Evolutionary conservation across 2,113 vertebrate genomes (phyloP), one percentile per base, ranked within the genome.

Genomic region (Pycnonotus jocosus): DNA sequence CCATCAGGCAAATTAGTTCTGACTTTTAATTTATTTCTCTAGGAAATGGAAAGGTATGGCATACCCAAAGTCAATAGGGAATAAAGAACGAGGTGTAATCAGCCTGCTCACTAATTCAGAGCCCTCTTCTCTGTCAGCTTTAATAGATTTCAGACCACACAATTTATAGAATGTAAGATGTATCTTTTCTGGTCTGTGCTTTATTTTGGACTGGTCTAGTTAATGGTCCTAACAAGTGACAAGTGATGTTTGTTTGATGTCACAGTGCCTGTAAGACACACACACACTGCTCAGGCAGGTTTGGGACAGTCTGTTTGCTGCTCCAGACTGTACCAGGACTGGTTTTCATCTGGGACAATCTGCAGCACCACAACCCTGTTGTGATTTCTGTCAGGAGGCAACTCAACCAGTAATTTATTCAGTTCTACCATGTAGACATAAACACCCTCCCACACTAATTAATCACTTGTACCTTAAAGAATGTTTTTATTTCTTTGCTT

Each of bases 21-120:
- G 99, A 99, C 99, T 99, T 99, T 99, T 99, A 99, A 99, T 99
- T 99, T 99, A 99, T 99, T 99, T 99, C 98, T 97, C 98, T 96
- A 98, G 99, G 99, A 99, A 99, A 99, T 99, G 98, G 99, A 99
- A 99, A 98, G 98, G 98, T 98, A 98, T 98, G 98, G 98, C 98
- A 98, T 98, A 98, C 98, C 98, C 98, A 98, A 98, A 99, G 99
- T 99, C 99, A 99, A 99, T 98, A 98, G 98, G 98, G 98, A 98
- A 98, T 98, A 97, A 98, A 98, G 98, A 97, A 98, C 95, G 97
- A 98, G 97, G 98, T 98, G 98, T 99, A 99, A 99, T 99, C 99
- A 99, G 98, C 96, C 98, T 96, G 98, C 98, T 98, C 98, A 97
- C 98, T 98, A 97, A 98, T 97, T 97, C 97, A 97, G 96, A 98